These are phyloP conservation scores for Buphagus erythrorhynchus DNA, from an alignment of 2,797 vertebrate species.

Conservation along the genomic window DNA sequence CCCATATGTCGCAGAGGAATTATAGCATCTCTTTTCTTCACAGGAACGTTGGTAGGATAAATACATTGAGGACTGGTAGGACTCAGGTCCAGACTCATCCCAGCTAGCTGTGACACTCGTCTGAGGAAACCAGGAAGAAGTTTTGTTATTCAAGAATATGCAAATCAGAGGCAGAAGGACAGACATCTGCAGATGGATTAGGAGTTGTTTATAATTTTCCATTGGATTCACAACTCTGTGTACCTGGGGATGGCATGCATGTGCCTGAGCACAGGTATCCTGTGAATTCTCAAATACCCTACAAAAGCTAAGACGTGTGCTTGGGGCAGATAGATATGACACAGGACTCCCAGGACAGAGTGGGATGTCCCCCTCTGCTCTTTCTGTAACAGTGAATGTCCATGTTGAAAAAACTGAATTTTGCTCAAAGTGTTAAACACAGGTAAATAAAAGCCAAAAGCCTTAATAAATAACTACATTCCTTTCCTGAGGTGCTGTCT, in stretches of 20 bases:
- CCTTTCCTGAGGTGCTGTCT: neutral
- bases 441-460: neutral
- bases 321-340: fast-evolving
- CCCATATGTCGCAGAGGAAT: conserved; percentile 37
- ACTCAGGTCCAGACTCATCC: conserved; percentile 12
- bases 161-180: neutral
- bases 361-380: neutral
- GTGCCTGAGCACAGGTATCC: neutral
- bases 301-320: neutral
- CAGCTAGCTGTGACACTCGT: neutral
- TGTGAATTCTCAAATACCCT: neutral
- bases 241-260: neutral
- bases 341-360: neutral
- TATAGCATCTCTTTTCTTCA: conserved; percentile 30
- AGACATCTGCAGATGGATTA: neutral
- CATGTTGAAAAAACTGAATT: neutral
- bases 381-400: neutral
- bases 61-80: neutral
- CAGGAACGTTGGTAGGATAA: conserved; percentile 39
- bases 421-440: neutral
- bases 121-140: neutral
- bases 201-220: neutral
- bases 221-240: fast-evolving
- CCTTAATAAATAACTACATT: neutral
- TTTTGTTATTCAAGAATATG: neutral